Conservation (phyloP, 2,888 invertebrate species). For the Tanypteryx hageni region DNA sequence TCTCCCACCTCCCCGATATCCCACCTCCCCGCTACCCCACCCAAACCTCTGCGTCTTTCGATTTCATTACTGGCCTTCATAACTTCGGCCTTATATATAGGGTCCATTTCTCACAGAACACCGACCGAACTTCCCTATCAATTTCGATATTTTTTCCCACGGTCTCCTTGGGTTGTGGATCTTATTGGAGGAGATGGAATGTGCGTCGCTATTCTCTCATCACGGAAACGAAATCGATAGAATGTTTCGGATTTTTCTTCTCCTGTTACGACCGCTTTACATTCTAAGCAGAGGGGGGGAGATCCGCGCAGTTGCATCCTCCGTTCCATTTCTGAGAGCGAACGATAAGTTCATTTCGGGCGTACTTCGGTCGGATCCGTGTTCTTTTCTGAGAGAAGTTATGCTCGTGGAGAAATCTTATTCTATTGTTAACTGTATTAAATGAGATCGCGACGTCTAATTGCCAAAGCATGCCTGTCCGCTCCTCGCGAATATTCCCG, state of each 20-base stretch:
- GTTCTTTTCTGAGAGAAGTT: too few species aligned
- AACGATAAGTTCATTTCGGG: too few species aligned
- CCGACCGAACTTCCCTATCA: slow-evolving; percentile 7
- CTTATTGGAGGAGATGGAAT: not conserved
- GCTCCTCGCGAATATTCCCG: too few species aligned
- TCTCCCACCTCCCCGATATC: not conserved
- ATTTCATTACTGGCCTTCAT: slow-evolving; percentile 15
- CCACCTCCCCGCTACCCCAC: not conserved
- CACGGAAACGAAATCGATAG: not conserved
- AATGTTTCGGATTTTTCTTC: not conserved
- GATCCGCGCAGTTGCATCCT: too few species aligned
- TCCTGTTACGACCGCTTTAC: not conserved
- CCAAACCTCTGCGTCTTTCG: not conserved
- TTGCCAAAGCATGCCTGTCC: too few species aligned
- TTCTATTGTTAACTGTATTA: too few species aligned
- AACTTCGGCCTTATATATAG: not conserved
- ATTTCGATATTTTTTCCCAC: not conserved
- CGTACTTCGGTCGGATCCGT: too few species aligned
- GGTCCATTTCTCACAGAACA: slow-evolving; percentile 3
- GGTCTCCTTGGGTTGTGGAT: not conserved
- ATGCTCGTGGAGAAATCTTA: too few species aligned
- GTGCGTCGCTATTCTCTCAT: not conserved
- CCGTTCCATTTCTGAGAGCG: too few species aligned
- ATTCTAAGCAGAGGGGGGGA: too few species aligned
- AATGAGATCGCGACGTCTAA: too few species aligned